Conservation (phyloP, 2,888 invertebrate genomes). For the Oscheius sp. region DNA sequence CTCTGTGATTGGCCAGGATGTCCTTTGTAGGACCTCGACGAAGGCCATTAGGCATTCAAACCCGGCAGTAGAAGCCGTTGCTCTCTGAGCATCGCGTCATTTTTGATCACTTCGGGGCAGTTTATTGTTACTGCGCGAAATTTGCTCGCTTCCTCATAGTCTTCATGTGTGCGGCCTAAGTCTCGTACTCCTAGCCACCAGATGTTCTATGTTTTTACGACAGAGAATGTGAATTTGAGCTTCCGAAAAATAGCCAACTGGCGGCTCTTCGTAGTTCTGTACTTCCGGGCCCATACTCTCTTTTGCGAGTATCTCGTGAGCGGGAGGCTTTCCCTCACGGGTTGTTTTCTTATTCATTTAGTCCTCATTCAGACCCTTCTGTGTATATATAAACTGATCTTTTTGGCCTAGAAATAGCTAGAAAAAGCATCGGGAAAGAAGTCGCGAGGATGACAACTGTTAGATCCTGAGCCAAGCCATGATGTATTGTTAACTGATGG, state of each 20-base stretch:
- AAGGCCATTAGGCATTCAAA: slow-evolving; percentile 18
- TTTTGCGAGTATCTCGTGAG: no score
- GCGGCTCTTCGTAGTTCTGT: not conserved
- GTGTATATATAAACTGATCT: not conserved
- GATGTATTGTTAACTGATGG: slow-evolving; percentile 4
- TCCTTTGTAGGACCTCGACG: not conserved
- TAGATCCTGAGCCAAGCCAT: not conserved
- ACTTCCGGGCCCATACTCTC: no score
- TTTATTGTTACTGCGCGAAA: slow-evolving; percentile 25
- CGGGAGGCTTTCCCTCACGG: no score
- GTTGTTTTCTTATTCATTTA: not conserved
- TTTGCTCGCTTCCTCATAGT: slow-evolving; percentile 23
- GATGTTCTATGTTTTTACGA: slow-evolving; percentile 13
- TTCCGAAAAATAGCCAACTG: not conserved
- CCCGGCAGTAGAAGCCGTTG: not conserved
- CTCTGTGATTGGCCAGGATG: slow-evolving; percentile 15
- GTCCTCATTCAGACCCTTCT: not conserved
- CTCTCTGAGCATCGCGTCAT: slow-evolving; percentile 21
- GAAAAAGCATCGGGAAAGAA: not conserved
- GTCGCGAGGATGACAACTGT: slow-evolving; percentile 3
- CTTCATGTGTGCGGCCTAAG: not conserved
- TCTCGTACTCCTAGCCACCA: not conserved
- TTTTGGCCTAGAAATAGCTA: not conserved
- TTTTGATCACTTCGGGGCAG: slow-evolving; percentile 16
- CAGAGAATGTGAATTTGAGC: not conserved